Conservation (phyloP, 2,113 vertebrate species). For the Lepisosteus osseus region DNA sequence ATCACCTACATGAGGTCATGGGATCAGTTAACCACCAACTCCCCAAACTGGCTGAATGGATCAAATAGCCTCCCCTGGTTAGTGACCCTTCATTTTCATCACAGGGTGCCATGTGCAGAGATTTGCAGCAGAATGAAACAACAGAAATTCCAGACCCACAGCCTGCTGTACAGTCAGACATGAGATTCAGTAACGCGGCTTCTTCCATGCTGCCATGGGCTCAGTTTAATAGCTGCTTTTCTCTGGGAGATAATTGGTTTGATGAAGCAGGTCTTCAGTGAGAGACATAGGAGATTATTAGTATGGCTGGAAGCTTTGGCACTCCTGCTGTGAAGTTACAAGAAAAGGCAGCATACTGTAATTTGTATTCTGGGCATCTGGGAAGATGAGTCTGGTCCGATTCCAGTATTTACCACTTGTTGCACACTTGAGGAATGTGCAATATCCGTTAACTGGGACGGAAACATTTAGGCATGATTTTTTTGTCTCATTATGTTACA, state of each 20-base stretch:
- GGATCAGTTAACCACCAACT: no score
- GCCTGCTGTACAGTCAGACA: constrained; percentile 35
- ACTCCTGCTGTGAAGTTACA: constrained; percentile 20
- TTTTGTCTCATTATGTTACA: no score
- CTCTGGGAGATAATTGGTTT: constrained; percentile 43
- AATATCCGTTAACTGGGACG: no score
- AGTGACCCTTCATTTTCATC: neutral
- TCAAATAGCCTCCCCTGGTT: no score
- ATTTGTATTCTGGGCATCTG: constrained; percentile 25
- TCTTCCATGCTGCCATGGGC: constrained; percentile 24
- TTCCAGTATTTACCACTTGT: no score
- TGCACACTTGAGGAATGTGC: no score
- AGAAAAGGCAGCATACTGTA: constrained; percentile 25
- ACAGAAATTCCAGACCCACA: constrained; percentile 9
- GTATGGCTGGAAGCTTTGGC: constrained; percentile 29
- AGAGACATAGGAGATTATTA: constrained; percentile 22
- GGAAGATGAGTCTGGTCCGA: constrained; percentile 19
- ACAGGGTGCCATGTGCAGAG: neutral
- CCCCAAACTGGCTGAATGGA: no score
- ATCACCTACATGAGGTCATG: no score
- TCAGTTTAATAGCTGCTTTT: constrained; percentile 28
- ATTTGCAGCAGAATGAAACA: constrained; percentile 30
- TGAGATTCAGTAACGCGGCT: constrained; percentile 40
- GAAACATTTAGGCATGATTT: no score
- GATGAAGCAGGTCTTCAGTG: constrained; percentile 32